Conservation (phyloP, 2,888 invertebrate species). For the Brachyopa scutellaris region DNA sequence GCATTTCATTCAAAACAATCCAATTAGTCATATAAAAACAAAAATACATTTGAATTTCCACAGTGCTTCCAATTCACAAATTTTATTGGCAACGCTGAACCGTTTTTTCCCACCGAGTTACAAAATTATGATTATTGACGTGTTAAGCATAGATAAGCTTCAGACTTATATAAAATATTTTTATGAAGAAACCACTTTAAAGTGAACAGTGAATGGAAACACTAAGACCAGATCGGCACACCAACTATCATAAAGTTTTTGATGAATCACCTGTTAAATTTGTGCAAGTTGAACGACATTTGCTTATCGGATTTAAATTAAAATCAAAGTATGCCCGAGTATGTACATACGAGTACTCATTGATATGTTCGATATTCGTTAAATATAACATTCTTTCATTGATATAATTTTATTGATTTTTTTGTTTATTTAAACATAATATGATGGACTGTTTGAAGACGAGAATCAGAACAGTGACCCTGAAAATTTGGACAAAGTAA, state of each 20-base stretch:
- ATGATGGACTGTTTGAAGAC: background rate
- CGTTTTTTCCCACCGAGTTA: background rate
- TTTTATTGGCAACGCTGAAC: no score
- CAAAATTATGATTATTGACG: background rate
- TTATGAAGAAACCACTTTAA: constrained; percentile 1
- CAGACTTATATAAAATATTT: no score
- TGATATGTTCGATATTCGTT: background rate
- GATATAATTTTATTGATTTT: constrained; percentile 3
- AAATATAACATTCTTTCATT: background rate
- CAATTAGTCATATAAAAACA: no score
- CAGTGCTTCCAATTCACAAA: no score
- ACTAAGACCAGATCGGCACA: no score
- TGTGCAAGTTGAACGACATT: constrained; percentile 22
- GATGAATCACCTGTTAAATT: constrained; percentile 34
- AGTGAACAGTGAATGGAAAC: background rate
- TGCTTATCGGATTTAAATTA: background rate
- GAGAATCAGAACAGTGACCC: background rate
- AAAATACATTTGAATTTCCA: no score
- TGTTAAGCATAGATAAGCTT: background rate
- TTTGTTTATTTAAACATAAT: background rate
- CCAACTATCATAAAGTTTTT: background rate
- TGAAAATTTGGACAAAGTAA: background rate
- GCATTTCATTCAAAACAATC: no score
- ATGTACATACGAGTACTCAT: no score
- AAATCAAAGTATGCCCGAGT: constrained; percentile 5